Evolutionary conservation across 2,888 invertebrate species (phyloP), one percentile per base, ranked within the genome.

Genomic region (Aspidiotus rigidus): DNA sequence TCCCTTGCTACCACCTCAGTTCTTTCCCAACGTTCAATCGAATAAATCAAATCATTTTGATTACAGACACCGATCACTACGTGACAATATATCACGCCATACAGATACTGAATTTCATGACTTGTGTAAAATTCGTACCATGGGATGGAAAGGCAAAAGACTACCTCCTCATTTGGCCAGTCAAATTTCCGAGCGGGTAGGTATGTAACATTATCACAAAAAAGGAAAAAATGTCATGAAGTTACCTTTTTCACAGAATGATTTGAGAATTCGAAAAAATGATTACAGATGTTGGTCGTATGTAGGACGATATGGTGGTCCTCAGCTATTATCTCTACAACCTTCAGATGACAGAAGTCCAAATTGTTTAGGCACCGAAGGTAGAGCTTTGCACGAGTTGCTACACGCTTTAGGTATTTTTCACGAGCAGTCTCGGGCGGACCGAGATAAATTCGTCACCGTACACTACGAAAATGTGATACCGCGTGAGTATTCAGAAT

Each of bases 341-440:
- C 80, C 83, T 0, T 86, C 86, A 0, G 84, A 86, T 73, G 77
- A 79, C 11, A 80, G 76, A 3, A 84, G 85, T 15, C 81, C 83
- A 0, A 85, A 86, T 72, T 87, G 86, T 75, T 80, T 86, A 60
- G 85, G 85, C 57, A 82, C 78, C 42, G 84, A 85, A 75, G 88
- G 89, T 0, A 82, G 87, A 72, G 85, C 89, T n/a, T 84, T 89
- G 73, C 90, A 90, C 77, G 90, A 90, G 77, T 77, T 90, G 49
- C 85, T 90, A 84, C 90, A 90, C 75, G 85, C 87, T 0, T 79
- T 89, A n/a, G 89, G 90, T 9, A 85, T 90, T 71, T 89, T 88
- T 77, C 90, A 90, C 76, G 90, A 90, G 75, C 90, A 90, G 74
- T 87, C 86, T 0, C 79, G 90, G 71, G 84, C 85, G 59, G 90